Conservation (phyloP, 2,888 invertebrate species). For the Pristionchus fissidentatus region DNA sequence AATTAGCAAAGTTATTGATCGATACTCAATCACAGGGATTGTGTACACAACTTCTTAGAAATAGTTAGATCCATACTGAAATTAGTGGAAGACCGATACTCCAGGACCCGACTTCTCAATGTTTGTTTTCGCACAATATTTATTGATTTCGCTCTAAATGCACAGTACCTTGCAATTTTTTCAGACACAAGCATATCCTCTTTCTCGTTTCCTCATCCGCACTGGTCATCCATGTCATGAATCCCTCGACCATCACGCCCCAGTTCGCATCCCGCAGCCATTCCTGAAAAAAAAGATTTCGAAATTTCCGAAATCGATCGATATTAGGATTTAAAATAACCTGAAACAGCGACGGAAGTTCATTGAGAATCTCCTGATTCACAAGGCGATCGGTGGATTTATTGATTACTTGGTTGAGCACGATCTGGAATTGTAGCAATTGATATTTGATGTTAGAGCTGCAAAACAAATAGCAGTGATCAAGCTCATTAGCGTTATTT, state of each 20-base stretch:
- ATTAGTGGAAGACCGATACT: too few species aligned
- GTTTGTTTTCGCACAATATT: background rate
- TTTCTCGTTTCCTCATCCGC: conserved; percentile 25
- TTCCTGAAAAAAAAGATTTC: background rate
- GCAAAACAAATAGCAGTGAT: too few species aligned
- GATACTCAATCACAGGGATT: too few species aligned
- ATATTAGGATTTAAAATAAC: background rate
- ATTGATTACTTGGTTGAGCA: conserved; percentile 24
- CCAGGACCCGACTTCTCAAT: too few species aligned
- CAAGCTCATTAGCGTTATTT: too few species aligned
- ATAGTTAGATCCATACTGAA: too few species aligned
- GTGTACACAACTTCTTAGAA: too few species aligned
- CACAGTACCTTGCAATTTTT: conserved; percentile 53
- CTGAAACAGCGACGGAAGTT: conserved; percentile 39
- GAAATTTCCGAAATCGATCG: background rate
- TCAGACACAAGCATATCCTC: conserved; percentile 8
- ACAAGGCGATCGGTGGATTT: conserved; percentile 28
- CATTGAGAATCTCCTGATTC: conserved; percentile 34
- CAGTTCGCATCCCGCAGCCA: conserved; percentile 38
- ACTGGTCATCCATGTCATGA: conserved; percentile 26
- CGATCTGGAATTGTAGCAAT: background rate
- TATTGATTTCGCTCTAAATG: too few species aligned
- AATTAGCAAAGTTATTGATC: too few species aligned
- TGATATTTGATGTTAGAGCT: too few species aligned
- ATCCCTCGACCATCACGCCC: conserved; percentile 29